A percentile compares a stretch with the other conserved stretches of the same genome.
These are phyloP conservation scores for Pleuronectes platessa DNA, from an alignment of 2,113 vertebrate genomes.

Conservation along the genomic window DNA sequence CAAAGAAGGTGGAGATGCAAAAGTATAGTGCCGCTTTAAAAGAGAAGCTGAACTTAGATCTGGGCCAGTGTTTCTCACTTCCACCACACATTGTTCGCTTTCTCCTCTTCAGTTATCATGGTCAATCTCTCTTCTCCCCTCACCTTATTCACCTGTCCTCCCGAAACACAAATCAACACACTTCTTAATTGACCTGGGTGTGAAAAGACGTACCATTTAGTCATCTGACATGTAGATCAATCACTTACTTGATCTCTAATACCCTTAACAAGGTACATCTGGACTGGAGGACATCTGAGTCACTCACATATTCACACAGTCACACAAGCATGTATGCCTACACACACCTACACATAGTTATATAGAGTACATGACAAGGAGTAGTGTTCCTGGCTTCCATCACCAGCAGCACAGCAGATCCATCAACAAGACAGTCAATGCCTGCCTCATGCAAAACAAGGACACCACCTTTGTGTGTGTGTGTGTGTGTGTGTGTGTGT, in stretches of 20 bases:
- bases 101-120: background rate
- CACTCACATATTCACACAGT: slow-evolving; percentile 19
- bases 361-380: background rate
- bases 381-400: slow-evolving; percentile 19
- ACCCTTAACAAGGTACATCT: slow-evolving; percentile 74
- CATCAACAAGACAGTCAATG: slow-evolving; percentile 46
- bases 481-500: background rate
- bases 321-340: background rate
- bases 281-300: slow-evolving; percentile 68
- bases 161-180: slow-evolving; percentile 17
- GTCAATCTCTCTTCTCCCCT: background rate
- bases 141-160: background rate
- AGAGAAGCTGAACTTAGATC: background rate
- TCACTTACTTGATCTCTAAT: slow-evolving; percentile 78
- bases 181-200: slow-evolving; percentile 68
- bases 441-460: slow-evolving; percentile 41
- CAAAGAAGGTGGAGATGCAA: too few species aligned
- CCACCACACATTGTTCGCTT: background rate
- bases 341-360: slow-evolving; percentile 5
- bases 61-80: background rate
- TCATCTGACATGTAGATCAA: slow-evolving; percentile 79
- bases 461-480: slow-evolving; percentile 30
- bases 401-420: slow-evolving; percentile 37
- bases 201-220: slow-evolving; percentile 68
- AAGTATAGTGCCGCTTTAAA: background rate